Percentiles rank a stretch among this genome's conserved stretches.
Conservation (phyloP, 1,140 invertebrate genomes). For the Pseudobourletiella spinata region DNA sequence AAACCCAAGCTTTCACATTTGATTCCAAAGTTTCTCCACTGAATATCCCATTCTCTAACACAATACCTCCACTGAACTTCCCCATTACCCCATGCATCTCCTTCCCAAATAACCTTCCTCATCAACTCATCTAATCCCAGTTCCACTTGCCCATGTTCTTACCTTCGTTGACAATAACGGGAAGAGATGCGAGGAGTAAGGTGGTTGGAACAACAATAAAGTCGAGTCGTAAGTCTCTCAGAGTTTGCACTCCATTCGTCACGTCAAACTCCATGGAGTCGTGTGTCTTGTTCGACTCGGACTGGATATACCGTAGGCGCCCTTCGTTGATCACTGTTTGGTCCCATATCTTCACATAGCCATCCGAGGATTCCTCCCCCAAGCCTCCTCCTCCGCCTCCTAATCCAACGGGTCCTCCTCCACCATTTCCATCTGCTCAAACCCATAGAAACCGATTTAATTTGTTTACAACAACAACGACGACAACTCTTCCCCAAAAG, state of each 20-base stretch:
- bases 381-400: no score
- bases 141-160: not conserved
- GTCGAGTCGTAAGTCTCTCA: slow-evolving; percentile 40
- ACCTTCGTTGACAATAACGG: slow-evolving; percentile 37
- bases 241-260: slow-evolving; percentile 44
- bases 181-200: slow-evolving; percentile 37
- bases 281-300: slow-evolving; percentile 37
- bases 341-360: slow-evolving; percentile 41
- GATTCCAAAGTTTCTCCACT: no score
- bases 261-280: slow-evolving; percentile 48
- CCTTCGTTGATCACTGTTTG: slow-evolving; percentile 45
- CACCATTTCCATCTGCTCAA: not conserved
- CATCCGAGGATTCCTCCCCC: not conserved
- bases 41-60: no score
- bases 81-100: no score
- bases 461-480: no score
- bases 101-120: no score
- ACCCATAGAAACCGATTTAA: no score
- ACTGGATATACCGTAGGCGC: slow-evolving; percentile 43
- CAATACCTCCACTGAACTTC: no score
- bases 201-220: slow-evolving; percentile 45
- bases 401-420: not conserved
- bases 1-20: no score
- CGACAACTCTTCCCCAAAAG: no score
- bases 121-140: no score